Conservation (phyloP, 2,113 vertebrate genomes). For the Cyprinodon brontotheroides region DNA sequence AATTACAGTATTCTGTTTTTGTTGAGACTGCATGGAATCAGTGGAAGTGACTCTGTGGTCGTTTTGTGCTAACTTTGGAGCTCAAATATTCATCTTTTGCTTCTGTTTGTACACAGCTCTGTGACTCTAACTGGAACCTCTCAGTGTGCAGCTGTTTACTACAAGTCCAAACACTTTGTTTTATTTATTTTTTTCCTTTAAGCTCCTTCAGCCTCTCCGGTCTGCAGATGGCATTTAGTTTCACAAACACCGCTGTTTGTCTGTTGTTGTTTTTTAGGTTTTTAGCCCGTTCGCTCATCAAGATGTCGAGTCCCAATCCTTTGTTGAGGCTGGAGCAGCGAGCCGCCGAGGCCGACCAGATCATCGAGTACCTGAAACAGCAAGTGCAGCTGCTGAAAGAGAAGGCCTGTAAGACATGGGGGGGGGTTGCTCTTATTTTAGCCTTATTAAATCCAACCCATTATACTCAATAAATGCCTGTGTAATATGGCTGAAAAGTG, state of each 20-base stretch:
- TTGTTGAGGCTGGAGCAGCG: constrained; percentile 92
- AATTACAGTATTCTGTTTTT: constrained; percentile 46
- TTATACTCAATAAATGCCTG: no score
- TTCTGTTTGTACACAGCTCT: background rate
- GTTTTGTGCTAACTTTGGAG: constrained; percentile 57
- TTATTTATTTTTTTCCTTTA: background rate
- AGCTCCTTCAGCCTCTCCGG: background rate
- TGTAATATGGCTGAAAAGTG: no score
- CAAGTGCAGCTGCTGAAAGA: constrained; percentile 96
- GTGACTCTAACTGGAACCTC: background rate
- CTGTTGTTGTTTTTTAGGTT: constrained; percentile 77
- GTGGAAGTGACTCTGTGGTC: constrained; percentile 38
- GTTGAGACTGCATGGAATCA: constrained; percentile 42
- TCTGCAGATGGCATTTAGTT: background rate
- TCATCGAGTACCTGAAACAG: constrained; percentile 96
- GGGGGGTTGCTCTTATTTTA: no score
- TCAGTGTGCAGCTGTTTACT: background rate
- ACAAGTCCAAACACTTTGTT: background rate
- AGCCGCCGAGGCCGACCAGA: constrained; percentile 92
- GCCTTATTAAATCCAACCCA: no score
- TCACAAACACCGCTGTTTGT: background rate
- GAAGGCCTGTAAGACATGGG: constrained; percentile 88
- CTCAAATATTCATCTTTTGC: constrained; percentile 29
- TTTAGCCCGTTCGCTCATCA: constrained; percentile 81
- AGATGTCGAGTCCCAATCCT: constrained; percentile 89